Percentiles rank a stretch among this genome's conserved stretches.
These are phyloP conservation scores for Cataglyphis rosenhaueri DNA, from an alignment of 2,888 invertebrate species.

Conservation along the genomic window DNA sequence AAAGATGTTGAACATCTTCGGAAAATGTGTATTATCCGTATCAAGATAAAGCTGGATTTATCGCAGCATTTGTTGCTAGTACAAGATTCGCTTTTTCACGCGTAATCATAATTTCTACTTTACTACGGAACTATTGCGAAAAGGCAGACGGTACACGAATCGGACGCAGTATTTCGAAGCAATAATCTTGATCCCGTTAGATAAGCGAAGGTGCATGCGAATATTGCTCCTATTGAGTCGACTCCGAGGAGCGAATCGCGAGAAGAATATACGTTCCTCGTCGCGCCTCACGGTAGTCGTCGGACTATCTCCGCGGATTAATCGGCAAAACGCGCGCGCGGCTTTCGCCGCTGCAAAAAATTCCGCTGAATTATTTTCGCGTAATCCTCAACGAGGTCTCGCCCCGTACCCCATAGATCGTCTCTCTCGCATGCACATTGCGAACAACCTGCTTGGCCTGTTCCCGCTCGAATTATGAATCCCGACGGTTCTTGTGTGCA, in stretches of 20 bases:
- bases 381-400: slow-evolving; percentile 31
- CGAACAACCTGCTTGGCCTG: slow-evolving; percentile 27
- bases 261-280: slow-evolving; percentile 27
- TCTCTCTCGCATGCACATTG: neutral
- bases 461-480: slow-evolving; percentile 64
- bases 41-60: neutral
- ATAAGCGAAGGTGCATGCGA: slow-evolving; percentile 26
- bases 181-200: slow-evolving; percentile 18
- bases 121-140: neutral
- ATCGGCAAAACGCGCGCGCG: slow-evolving; percentile 44
- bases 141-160: neutral
- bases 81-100: neutral
- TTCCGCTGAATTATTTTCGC: slow-evolving; percentile 60
- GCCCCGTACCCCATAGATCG: neutral
- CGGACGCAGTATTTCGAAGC: neutral
- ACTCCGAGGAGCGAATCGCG: slow-evolving; percentile 17
- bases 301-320: slow-evolving; percentile 64
- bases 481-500: slow-evolving; percentile 38
- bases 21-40: neutral
- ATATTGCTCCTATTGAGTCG: slow-evolving; percentile 22
- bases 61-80: neutral
- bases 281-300: slow-evolving; percentile 54
- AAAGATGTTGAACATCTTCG: neutral
- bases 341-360: slow-evolving; percentile 41
- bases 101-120: neutral